Evolutionary conservation across 1,140 invertebrate genomes (phyloP).

Genomic region (Hylaeus volcanicus): DNA sequence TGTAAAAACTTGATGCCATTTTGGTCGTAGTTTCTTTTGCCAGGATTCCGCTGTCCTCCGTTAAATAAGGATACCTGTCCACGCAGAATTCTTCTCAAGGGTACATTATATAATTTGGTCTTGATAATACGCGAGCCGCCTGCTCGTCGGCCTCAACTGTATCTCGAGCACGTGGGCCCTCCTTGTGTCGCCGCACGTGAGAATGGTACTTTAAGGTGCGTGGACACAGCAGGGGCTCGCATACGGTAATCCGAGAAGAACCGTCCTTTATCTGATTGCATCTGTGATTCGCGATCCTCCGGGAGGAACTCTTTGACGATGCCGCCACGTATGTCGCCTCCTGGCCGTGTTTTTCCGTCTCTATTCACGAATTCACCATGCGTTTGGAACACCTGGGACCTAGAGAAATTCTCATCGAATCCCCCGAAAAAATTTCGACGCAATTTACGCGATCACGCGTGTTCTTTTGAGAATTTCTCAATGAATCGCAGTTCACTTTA

Average conservation of each 20-base stretch:
- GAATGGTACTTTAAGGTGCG: conserved; percentile 75
- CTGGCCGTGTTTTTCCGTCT: conserved; percentile 60
- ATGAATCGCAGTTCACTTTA: no score
- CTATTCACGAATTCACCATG: conserved; percentile 26
- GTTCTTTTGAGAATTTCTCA: background rate
- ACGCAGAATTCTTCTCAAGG: conserved; percentile 8
- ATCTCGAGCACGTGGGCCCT: conserved; percentile 57
- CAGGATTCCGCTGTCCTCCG: background rate
- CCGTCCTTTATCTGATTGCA: conserved; percentile 74
- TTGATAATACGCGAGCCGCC: conserved; percentile 21
- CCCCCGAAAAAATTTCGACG: no score
- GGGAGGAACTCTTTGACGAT: conserved; percentile 74
- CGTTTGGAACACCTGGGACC: background rate
- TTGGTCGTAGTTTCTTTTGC: background rate
- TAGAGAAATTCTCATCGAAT: background rate
- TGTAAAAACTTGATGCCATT: background rate
- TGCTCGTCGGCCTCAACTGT: conserved; percentile 13
- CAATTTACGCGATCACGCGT: no score
- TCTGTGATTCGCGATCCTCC: conserved; percentile 72
- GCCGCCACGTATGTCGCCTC: conserved; percentile 72
- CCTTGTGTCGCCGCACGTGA: conserved; percentile 71
- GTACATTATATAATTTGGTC: conserved; percentile 43
- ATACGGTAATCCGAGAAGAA: conserved; percentile 75
- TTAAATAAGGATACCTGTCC: conserved; percentile 11
- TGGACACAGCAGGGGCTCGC: conserved; percentile 70